A percentile compares a stretch with the other conserved stretches of the same genome.
phyloP scores from a whole-genome alignment of 2,113 vertebrate species.

The Galbula dea region DNA sequence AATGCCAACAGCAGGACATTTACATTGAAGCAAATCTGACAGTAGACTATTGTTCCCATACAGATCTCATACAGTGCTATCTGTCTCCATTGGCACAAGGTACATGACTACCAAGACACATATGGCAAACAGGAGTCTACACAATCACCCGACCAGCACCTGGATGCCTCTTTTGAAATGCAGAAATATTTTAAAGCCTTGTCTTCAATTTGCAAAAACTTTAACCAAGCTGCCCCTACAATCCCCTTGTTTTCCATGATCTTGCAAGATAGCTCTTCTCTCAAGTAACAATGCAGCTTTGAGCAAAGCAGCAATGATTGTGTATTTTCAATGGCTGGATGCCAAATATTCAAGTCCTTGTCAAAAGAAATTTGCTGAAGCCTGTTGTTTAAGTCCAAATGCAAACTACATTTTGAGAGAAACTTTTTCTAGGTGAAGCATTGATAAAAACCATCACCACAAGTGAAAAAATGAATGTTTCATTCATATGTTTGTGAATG shows the following conservation, averaged over 20 bases:
- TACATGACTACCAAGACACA: neutral
- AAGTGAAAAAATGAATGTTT: neutral
- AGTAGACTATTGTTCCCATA: neutral
- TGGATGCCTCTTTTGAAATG: neutral
- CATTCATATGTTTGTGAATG: neutral
- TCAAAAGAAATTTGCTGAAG: neutral
- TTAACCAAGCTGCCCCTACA: neutral
- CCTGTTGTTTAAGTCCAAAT: neutral
- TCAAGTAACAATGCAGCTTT: neutral
- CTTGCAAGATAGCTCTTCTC: neutral
- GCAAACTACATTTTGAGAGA: neutral
- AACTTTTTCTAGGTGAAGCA: neutral
- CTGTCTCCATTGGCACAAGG: neutral
- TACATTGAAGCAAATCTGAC: neutral
- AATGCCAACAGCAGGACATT: neutral
- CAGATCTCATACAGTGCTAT: neutral
- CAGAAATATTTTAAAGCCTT: neutral
- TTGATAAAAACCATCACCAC: neutral
- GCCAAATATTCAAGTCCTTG: constrained; percentile 19
- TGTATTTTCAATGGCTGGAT: neutral
- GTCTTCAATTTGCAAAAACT: neutral
- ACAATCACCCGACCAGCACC: neutral
- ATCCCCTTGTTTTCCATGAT: neutral
- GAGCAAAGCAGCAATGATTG: neutral
- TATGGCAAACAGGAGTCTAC: neutral